phyloP scores from a whole-genome alignment of 2,113 vertebrate species.

The Syngnathus typhle region DNA sequence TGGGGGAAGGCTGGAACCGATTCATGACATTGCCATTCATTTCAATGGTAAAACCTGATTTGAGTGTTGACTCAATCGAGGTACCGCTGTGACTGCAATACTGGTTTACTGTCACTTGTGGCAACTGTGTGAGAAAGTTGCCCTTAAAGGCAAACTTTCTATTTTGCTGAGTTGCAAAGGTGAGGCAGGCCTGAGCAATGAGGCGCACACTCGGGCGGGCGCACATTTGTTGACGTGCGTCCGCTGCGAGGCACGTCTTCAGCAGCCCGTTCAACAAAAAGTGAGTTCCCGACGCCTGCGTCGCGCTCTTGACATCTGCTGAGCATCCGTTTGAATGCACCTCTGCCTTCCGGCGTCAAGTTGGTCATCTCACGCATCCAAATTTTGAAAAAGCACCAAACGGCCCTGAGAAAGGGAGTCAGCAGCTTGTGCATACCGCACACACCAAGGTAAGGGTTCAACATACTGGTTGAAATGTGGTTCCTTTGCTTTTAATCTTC shows the following conservation, averaged over 20 bases:
- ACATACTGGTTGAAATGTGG: neutral
- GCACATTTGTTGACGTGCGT: neutral
- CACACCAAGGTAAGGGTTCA: neutral
- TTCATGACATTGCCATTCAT: too few species aligned
- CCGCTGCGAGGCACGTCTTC: constrained; percentile 30
- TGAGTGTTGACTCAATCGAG: too few species aligned
- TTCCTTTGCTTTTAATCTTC: neutral
- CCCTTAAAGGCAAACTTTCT: neutral
- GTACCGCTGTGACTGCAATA: too few species aligned
- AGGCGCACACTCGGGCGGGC: neutral
- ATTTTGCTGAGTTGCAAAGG: neutral
- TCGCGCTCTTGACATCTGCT: constrained; percentile 54
- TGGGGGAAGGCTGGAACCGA: too few species aligned
- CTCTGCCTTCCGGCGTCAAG: constrained; percentile 13
- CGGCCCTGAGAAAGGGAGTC: constrained; percentile 21
- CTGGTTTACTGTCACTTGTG: too few species aligned
- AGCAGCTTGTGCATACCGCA: neutral
- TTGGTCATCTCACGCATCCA: constrained; percentile 31
- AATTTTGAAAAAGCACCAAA: constrained; percentile 34
- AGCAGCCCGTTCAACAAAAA: constrained; percentile 44
- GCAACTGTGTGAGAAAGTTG: neutral
- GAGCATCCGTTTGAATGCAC: constrained; percentile 38
- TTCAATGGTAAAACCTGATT: too few species aligned
- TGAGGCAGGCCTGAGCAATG: neutral
- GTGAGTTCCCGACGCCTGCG: constrained; percentile 21